Conservation (phyloP, 2,113 vertebrate genomes). For the Tachysurus vachellii region DNA sequence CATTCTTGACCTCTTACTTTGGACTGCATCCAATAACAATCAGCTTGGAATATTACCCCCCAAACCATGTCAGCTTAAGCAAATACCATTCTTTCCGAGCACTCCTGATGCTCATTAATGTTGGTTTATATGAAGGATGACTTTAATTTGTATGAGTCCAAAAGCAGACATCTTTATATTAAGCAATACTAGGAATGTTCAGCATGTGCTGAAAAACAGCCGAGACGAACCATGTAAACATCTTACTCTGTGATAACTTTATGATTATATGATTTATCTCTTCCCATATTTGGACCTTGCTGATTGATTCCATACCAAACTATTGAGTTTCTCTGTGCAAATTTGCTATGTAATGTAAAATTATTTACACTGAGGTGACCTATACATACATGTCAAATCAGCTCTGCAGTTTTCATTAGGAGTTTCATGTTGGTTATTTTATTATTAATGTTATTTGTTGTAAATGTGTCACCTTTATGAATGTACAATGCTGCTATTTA, state of each 20-base stretch:
- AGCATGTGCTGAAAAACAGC: conserved; percentile 34
- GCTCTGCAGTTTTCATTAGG: not conserved
- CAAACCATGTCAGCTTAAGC: conserved; percentile 49
- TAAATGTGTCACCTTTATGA: conserved; percentile 32
- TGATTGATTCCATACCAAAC: conserved; percentile 8
- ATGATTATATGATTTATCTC: conserved; percentile 12
- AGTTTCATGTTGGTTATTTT: conserved; percentile 3
- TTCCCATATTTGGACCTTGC: not conserved
- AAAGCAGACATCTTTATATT: conserved; percentile 57
- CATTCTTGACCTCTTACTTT: conserved; percentile 43
- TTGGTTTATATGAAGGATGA: conserved; percentile 50
- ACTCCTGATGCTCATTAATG: conserved; percentile 50
- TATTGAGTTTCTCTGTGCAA: not conserved
- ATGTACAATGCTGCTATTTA: conserved; percentile 59
- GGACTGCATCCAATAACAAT: conserved; percentile 56
- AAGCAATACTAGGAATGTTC: conserved; percentile 34
- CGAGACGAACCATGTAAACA: conserved; percentile 36
- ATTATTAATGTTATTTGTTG: conserved; percentile 14
- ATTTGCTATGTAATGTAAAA: not conserved
- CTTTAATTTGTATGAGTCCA: conserved; percentile 56
- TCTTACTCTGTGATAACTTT: conserved; percentile 14
- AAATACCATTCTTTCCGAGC: conserved; percentile 46
- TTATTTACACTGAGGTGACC: conserved; percentile 4
- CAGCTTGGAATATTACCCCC: conserved; percentile 54
- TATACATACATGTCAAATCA: not conserved